Percentiles rank a stretch among this genome's conserved stretches.
Conservation (phyloP, 2,888 invertebrate genomes). For the Eilema caniola region DNA sequence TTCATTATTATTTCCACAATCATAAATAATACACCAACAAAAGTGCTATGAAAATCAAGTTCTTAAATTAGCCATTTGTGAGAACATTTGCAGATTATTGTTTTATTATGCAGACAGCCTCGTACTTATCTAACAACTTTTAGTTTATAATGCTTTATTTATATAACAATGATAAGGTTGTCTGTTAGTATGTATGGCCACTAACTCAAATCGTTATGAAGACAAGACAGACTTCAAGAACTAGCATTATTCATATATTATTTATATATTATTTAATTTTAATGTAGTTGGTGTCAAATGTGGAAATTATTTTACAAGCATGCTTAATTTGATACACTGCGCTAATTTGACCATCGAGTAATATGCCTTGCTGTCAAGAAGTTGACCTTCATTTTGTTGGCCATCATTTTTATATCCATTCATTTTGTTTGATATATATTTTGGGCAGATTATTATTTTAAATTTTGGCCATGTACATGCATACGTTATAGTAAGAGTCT, state of each 20-base stretch:
- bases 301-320: constrained; percentile 73
- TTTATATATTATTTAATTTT: constrained; percentile 12
- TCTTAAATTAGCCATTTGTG: background rate
- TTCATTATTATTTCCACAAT: constrained; percentile 50
- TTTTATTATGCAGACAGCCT: constrained; percentile 19
- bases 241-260: background rate
- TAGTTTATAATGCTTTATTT: constrained; percentile 18
- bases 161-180: constrained; percentile 2
- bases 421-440: constrained; percentile 85
- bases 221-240: constrained; percentile 18
- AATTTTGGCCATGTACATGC: constrained; percentile 82
- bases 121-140: constrained; percentile 19
- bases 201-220: constrained; percentile 36
- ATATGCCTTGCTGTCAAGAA: constrained; percentile 93
- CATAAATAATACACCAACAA: constrained; percentile 23
- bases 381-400: constrained; percentile 98
- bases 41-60: background rate
- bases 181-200: constrained; percentile 17
- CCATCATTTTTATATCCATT: constrained; percentile 92
- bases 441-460: constrained; percentile 79
- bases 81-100: constrained; percentile 17
- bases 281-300: constrained; percentile 58
- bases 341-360: constrained; percentile 82
- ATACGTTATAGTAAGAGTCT: constrained; percentile 76
- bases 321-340: constrained; percentile 84